These are phyloP conservation scores for Ophioninae sp. DNA, from an alignment of 2,888 invertebrate genomes.

Conservation along the genomic window DNA sequence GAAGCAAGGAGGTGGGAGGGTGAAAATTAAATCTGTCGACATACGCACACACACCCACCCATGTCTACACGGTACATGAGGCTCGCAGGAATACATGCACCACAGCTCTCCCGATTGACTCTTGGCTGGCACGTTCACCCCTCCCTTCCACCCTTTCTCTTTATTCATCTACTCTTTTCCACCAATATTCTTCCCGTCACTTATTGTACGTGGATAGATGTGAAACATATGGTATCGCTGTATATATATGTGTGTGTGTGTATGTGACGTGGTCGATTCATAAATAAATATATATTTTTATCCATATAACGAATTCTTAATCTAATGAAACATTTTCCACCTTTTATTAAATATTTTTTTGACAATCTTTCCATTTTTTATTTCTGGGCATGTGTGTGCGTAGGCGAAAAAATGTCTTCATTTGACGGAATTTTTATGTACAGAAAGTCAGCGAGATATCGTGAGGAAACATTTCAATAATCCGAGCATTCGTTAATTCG, in stretches of 20 bases:
- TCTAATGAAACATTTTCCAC: too few species aligned
- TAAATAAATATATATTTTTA: too few species aligned
- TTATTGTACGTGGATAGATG: constrained; percentile 3
- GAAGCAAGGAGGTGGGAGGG: constrained; percentile 39
- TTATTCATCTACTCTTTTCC: constrained; percentile 32
- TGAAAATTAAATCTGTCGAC: constrained; percentile 54
- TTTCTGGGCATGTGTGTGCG: too few species aligned
- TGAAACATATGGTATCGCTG: background rate
- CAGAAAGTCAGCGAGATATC: too few species aligned
- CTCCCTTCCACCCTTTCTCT: constrained; percentile 16
- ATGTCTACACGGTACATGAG: constrained; percentile 1
- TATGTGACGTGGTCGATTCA: background rate
- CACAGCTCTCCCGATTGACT: constrained; percentile 50
- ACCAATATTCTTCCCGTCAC: background rate
- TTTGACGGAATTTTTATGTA: too few species aligned
- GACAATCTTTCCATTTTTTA: too few species aligned
- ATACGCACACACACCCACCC: constrained; percentile 32
- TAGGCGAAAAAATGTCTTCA: too few species aligned
- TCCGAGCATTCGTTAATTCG: too few species aligned
- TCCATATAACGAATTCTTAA: too few species aligned
- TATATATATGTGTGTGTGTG: background rate
- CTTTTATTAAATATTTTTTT: too few species aligned
- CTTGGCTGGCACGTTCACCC: constrained; percentile 11
- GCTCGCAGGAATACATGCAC: constrained; percentile 24
- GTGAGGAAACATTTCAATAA: too few species aligned